Conservation (phyloP, 2,888 invertebrate genomes). For the Folsomia candida region DNA sequence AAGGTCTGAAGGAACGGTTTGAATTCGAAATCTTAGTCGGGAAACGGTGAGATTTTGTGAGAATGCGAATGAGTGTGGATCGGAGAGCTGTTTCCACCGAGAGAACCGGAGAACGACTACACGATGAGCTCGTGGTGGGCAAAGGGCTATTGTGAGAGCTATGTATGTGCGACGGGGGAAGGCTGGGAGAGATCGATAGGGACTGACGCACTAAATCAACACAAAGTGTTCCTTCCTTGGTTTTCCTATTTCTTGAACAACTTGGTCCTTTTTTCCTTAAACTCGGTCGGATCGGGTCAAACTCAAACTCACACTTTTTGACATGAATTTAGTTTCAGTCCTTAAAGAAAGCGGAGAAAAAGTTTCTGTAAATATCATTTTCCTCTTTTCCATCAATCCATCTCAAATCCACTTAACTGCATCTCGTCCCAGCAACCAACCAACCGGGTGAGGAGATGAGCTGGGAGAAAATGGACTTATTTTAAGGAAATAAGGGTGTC, state of each 20-base stretch:
- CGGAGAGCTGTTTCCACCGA: constrained; percentile 24
- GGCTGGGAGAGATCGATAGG: constrained; percentile 48
- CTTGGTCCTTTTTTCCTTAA: neutral
- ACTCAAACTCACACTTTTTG: neutral
- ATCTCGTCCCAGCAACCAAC: no score
- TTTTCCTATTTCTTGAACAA: neutral
- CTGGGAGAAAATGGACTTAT: no score
- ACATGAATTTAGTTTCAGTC: neutral
- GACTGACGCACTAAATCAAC: constrained; percentile 50
- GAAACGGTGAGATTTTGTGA: neutral
- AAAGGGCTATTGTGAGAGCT: no score
- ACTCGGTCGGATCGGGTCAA: neutral
- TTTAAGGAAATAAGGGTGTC: no score
- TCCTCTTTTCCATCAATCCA: constrained; percentile 17
- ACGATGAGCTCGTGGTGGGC: constrained; percentile 8
- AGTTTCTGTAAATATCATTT: constrained; percentile 6
- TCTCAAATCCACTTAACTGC: constrained; percentile 20
- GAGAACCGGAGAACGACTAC: constrained; percentile 36
- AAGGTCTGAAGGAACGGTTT: neutral
- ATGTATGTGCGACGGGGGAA: no score
- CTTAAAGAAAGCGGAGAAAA: constrained; percentile 8
- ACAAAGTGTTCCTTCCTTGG: constrained; percentile 15
- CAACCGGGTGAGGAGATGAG: no score
- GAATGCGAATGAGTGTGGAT: neutral
- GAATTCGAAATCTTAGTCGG: neutral